Base-by-base conservation (phyloP, 2,113 vertebrate species). In the Dascyllus trimaculatus region DNA sequence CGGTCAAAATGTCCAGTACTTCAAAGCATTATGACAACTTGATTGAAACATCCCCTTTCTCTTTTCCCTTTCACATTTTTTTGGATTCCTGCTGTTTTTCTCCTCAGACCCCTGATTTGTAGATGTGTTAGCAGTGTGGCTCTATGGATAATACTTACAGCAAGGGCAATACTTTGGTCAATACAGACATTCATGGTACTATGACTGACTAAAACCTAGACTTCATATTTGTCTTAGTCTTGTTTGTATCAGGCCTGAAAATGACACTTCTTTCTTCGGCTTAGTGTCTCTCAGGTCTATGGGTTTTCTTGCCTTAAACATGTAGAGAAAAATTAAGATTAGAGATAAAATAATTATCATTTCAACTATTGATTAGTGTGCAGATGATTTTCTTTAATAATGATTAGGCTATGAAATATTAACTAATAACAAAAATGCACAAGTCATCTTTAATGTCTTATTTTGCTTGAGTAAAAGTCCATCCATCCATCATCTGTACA, bases 281-380 rank as follows among this genome's bases (percentile, higher is more conserved):
- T 71, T 75, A 15, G 45, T 26, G 57, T 70, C 66, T 79, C 48
- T 71, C 19, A 49, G 22, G 59, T 29, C 22, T 18, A 81, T 84
- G 86, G 74, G 84, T 92, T 85, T 86, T 89, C 80, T 60, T 83
- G 53, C 64, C 84, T 59, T 22, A 78, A 87, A 86, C 69, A 87
- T 86, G 79, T 54, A 91, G 83, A 64, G 88, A 87, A 83, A 73
- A 74, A 82, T 70, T 80, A 54, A 88, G 79, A 82, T 81, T 40
- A 89, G 8, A 18, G 19, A 8, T 18, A 19, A 18, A 40, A 40
- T 13, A 1, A 13, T 13, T 11, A 40, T 13, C 11, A 9, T 2
- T 40, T 11, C 1, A 13, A 40, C 29, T 6, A 29, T 6, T 29
- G 29, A 5, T 5, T 29, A 5, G 48, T n/a, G 4, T n/a, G 14